A percentile compares a stretch with the other conserved stretches of the same genome.
phyloP scores from a whole-genome alignment of 2,113 vertebrate genomes.

The Collichthys lucidus region DNA sequence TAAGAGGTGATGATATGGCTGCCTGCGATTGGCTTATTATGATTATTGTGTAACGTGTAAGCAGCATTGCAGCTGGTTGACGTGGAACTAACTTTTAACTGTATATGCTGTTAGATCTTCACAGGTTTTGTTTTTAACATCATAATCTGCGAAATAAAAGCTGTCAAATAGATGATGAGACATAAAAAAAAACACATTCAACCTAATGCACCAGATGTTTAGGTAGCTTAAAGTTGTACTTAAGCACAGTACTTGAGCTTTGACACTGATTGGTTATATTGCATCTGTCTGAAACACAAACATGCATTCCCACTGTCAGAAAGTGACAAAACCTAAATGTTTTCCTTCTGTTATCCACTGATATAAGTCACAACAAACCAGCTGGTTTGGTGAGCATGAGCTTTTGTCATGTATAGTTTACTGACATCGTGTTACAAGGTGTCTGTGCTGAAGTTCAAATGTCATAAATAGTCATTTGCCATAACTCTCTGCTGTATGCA shows the following conservation, averaged over 20 bases:
- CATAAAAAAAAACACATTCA: too few relatives aligned
- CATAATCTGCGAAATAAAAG: too few relatives aligned
- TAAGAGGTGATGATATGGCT: too few relatives aligned
- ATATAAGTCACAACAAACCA: constrained; percentile 6
- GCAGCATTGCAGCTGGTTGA: too few relatives aligned
- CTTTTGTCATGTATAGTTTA: background rate
- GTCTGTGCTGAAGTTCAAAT: background rate
- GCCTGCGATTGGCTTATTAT: too few relatives aligned
- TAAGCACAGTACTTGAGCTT: background rate
- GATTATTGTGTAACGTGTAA: too few relatives aligned
- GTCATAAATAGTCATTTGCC: constrained; percentile 2
- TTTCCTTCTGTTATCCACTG: constrained; percentile 5
- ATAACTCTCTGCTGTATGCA: background rate
- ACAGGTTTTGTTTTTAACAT: too few relatives aligned
- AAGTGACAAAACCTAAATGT: constrained; percentile 11
- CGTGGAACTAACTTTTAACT: too few relatives aligned
- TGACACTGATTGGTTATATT: background rate
- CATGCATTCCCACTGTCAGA: background rate
- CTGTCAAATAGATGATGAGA: too few relatives aligned
- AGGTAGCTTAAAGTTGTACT: background rate
- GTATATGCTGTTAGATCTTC: too few relatives aligned
- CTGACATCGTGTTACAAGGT: constrained; percentile 15
- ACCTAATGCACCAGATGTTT: too few relatives aligned
- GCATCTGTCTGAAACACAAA: background rate
- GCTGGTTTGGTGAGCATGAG: background rate